Conservation (phyloP, 37 sponge, comb jelly and placozoan genomes). For the Amphimedon queenslandica region DNA sequence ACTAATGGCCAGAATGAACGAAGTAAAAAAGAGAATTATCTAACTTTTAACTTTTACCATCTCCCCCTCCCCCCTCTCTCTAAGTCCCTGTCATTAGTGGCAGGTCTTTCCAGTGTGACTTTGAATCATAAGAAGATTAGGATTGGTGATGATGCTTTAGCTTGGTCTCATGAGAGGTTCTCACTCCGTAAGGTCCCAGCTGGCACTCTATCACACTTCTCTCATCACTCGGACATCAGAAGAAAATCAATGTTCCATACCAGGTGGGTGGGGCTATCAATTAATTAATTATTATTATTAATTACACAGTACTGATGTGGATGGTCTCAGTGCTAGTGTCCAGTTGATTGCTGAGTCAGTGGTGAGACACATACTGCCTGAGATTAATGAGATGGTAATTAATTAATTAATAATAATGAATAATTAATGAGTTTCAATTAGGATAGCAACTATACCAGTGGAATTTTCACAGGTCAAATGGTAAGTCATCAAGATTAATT, state of each 20-base stretch:
- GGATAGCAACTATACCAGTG: background rate
- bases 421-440: too few species aligned
- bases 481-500: background rate
- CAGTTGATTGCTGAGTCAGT: slow-evolving; percentile 69
- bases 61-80: too few species aligned
- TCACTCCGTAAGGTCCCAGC: slow-evolving; percentile 81
- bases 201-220: slow-evolving; percentile 70
- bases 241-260: slow-evolving; percentile 66
- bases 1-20: slow-evolving; percentile 37
- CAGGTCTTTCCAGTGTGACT: too few species aligned
- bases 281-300: too few species aligned
- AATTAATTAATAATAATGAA: too few species aligned
- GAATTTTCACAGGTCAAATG: background rate
- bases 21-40: too few species aligned
- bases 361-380: slow-evolving; percentile 42
- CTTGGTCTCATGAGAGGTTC: slow-evolving; percentile 96
- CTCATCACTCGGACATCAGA: slow-evolving; percentile 13
- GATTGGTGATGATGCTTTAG: slow-evolving; percentile 71
- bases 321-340: slow-evolving; percentile 12
- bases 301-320: too few species aligned
- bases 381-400: too few species aligned
- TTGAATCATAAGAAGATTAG: slow-evolving; percentile 81
- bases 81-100: too few species aligned
- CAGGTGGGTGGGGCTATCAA: too few species aligned
- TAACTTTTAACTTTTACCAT: too few species aligned